A percentile compares a stretch with the other conserved stretches of the same genome.
Conservation (phyloP, 2,113 vertebrate species). For the Tragelaphus strepsiceros region DNA sequence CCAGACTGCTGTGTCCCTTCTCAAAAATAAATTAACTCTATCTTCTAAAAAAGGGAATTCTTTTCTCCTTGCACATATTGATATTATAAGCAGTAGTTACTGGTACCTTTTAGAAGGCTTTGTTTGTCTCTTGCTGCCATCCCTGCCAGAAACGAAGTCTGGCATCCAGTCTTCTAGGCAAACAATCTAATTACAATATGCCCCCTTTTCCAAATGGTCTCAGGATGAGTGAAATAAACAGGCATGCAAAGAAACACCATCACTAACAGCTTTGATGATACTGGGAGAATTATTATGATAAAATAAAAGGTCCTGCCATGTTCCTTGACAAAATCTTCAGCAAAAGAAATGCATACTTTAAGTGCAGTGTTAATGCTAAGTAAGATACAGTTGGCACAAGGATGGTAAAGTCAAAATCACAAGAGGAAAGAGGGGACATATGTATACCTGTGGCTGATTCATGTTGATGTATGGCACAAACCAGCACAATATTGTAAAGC, state of each 20-base stretch:
- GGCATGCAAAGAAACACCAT: background rate
- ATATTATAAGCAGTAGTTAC: conserved; percentile 16
- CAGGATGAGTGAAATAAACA: background rate
- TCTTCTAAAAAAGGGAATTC: background rate
- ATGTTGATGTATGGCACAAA: background rate
- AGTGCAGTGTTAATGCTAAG: background rate
- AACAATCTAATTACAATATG: background rate
- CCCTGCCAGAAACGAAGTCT: background rate
- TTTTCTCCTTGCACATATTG: background rate
- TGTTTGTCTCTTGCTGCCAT: background rate
- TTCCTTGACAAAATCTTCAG: background rate
- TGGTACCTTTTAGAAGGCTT: conserved; percentile 15
- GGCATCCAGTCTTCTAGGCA: background rate
- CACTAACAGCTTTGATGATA: background rate
- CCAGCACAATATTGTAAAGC: background rate
- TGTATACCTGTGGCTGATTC: background rate
- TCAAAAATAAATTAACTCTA: conserved; percentile 46
- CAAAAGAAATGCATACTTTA: conserved; percentile 32
- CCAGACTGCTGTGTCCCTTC: conserved; percentile 2
- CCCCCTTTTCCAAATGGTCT: background rate
- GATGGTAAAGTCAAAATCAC: background rate
- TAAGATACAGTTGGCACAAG: background rate
- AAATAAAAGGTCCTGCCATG: background rate
- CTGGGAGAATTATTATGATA: background rate
- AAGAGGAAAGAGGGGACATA: background rate